These are phyloP conservation scores for Melolontha melolontha DNA, from an alignment of 2,888 invertebrate genomes.

Conservation along the genomic window DNA sequence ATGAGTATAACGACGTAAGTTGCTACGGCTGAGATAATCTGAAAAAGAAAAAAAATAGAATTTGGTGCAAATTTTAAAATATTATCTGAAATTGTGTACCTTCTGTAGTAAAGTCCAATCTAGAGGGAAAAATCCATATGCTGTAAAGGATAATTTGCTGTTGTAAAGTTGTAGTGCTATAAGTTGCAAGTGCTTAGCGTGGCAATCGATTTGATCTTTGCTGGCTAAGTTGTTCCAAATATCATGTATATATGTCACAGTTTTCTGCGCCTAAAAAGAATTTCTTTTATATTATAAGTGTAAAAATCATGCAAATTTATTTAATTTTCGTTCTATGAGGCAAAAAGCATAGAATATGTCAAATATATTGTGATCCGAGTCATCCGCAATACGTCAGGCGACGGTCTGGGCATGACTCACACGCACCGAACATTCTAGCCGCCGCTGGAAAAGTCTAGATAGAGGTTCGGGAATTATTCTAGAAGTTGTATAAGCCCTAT, in stretches of 20 bases:
- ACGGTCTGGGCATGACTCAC: too few relatives aligned
- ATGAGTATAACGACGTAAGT: constrained; percentile 19
- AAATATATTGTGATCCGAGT: too few relatives aligned
- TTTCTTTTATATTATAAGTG: too few relatives aligned
- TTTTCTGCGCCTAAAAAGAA: constrained; percentile 42
- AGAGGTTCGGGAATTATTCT: too few relatives aligned
- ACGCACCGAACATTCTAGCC: too few relatives aligned
- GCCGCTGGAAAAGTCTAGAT: too few relatives aligned
- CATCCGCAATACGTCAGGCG: too few relatives aligned
- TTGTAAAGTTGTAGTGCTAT: constrained; percentile 49
- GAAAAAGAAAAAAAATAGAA: neutral
- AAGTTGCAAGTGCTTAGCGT: constrained; percentile 47
- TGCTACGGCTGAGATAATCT: constrained; percentile 23
- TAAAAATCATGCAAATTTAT: neutral
- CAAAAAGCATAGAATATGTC: too few relatives aligned
- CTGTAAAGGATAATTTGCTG: constrained; percentile 46
- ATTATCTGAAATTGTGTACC: constrained; percentile 21
- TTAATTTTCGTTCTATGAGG: too few relatives aligned
- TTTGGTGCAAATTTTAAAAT: neutral
- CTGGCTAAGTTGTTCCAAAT: constrained; percentile 49
- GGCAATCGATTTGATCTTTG: constrained; percentile 43
- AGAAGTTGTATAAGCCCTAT: too few relatives aligned
- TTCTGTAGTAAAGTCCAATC: constrained; percentile 49
- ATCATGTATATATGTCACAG: constrained; percentile 48
- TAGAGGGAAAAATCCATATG: constrained; percentile 47